phyloP scores from a whole-genome alignment of 1,140 invertebrate genomes.

The Andrena cerasifolii region DNA sequence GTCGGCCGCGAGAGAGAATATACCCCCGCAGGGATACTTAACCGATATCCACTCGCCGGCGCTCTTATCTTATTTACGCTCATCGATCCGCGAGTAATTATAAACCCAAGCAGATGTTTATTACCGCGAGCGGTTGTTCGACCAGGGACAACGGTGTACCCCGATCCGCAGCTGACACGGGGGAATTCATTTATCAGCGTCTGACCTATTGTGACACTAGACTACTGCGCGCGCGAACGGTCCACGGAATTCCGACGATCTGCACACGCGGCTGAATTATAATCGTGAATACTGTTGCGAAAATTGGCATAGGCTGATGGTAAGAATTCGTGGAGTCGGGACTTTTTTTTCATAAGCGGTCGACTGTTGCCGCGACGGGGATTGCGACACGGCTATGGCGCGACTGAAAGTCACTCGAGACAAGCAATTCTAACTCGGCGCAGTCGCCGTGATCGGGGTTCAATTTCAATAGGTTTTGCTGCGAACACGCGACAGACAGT shows the following conservation, averaged over 20 bases:
- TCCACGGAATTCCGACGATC: not conserved
- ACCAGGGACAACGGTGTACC: not conserved
- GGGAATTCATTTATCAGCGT: conserved; percentile 24
- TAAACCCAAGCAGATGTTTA: not conserved
- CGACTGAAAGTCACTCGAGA: no score
- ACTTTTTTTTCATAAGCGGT: no score
- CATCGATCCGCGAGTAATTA: conserved; percentile 1
- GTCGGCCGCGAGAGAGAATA: conserved; percentile 34
- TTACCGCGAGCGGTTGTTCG: not conserved
- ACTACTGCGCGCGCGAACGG: conserved; percentile 17
- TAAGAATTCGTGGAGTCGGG: no score
- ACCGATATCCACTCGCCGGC: no score
- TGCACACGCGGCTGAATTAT: not conserved
- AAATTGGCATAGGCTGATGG: no score
- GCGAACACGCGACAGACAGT: no score
- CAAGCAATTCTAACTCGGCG: no score
- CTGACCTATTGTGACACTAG: conserved; percentile 15
- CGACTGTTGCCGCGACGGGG: no score
- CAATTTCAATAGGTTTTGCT: no score
- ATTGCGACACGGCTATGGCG: no score
- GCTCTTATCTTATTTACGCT: no score
- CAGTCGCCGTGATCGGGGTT: no score
- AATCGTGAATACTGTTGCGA: not conserved
- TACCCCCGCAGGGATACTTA: not conserved
- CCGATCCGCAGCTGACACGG: not conserved